Evolutionary conservation across 2,113 vertebrate genomes (phyloP).

Genomic region (Petromus typicus): DNA sequence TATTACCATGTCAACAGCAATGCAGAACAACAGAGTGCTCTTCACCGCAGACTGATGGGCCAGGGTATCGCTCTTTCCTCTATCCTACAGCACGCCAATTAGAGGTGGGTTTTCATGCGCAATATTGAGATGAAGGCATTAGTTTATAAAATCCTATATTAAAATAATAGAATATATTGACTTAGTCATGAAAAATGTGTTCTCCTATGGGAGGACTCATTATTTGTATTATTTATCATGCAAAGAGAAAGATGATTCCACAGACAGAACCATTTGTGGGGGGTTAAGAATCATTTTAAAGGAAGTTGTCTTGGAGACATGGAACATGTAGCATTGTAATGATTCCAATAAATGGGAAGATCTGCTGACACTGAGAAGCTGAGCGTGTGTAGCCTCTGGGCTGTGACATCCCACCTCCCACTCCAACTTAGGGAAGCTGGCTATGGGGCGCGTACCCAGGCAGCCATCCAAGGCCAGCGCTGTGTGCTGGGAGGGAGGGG

Average conservation of each 20-base stretch:
- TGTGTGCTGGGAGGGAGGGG: background rate
- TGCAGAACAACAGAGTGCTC: background rate
- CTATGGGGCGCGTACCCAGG: background rate
- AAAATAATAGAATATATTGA: background rate
- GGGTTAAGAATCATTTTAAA: background rate
- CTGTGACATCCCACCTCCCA: background rate
- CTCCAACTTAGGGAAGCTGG: background rate
- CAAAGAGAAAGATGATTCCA: background rate
- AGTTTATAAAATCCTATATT: background rate
- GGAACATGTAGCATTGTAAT: background rate
- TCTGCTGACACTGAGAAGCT: background rate
- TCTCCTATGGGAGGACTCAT: background rate
- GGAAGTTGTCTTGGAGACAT: background rate
- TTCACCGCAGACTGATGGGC: background rate
- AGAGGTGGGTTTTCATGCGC: background rate
- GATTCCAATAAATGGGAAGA: background rate
- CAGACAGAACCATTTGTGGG: background rate
- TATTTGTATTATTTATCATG: background rate
- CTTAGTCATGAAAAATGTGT: background rate
- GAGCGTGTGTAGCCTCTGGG: background rate
- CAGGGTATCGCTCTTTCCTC: background rate
- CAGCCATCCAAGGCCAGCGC: background rate
- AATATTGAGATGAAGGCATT: conserved; percentile 33
- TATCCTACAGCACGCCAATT: background rate
- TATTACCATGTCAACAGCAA: background rate